Evolutionary conservation across 2,797 vertebrate genomes (phyloP).

Genomic region (Brotogeris chrysoptera): DNA sequence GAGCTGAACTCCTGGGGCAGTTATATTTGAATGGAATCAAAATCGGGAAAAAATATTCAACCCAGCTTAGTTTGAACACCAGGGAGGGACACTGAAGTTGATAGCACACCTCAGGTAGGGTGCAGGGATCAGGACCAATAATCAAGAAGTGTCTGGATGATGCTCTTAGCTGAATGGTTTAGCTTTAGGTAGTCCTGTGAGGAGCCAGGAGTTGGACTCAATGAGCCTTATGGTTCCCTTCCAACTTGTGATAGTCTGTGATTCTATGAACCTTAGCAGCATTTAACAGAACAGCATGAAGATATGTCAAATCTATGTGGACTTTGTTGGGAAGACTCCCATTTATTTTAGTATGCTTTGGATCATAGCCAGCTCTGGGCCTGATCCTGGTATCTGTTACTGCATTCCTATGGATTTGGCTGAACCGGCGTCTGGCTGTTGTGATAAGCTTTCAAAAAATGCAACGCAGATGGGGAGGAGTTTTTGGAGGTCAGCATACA

Average conservation of each 20-base stretch:
- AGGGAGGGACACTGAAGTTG: neutral
- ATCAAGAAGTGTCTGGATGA: neutral
- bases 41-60: neutral
- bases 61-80: neutral
- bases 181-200: neutral
- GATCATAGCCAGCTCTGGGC: neutral
- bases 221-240: neutral
- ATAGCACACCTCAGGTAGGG: neutral
- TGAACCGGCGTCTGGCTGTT: constrained; percentile 29
- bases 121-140: neutral
- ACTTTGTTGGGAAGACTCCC: neutral
- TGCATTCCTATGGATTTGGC: constrained; percentile 44
- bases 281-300: neutral
- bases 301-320: neutral
- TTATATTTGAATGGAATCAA: neutral
- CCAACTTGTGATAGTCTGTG: neutral
- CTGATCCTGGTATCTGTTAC: constrained; percentile 22
- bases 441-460: neutral
- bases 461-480: neutral
- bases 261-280: neutral
- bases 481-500: neutral
- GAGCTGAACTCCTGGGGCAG: neutral
- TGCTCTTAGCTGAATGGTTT: neutral
- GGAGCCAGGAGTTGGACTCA: neutral
- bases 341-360: constrained; percentile 3